Conservation (phyloP, 2,888 invertebrate species). For the Patella depressa region DNA sequence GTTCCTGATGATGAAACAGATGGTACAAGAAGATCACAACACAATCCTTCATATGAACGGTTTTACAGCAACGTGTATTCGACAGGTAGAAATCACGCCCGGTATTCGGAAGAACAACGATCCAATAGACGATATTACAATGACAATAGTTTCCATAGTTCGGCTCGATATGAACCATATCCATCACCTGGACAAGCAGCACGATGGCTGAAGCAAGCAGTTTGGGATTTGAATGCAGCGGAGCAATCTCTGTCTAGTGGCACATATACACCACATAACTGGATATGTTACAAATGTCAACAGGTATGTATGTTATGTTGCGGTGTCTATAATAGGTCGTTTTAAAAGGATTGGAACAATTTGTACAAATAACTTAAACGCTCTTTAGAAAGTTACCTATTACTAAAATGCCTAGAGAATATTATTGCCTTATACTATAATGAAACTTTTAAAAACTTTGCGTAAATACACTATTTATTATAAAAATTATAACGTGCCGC, state of each 20-base stretch:
- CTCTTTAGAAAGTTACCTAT: too few relatives aligned
- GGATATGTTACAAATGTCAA: conserved; percentile 52
- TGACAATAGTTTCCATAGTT: not conserved
- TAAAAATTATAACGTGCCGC: too few relatives aligned
- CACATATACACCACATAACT: conserved; percentile 37
- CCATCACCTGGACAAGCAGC: conserved; percentile 43
- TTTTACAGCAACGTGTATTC: not conserved
- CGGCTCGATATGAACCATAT: conserved; percentile 17
- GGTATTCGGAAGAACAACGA: conserved; percentile 1
- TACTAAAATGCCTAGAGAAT: too few relatives aligned
- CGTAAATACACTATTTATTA: too few relatives aligned
- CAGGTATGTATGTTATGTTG: conserved; percentile 38
- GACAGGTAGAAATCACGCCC: not conserved
- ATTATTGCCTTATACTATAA: too few relatives aligned
- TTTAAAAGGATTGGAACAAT: conserved; percentile 12
- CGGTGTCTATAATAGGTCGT: too few relatives aligned
- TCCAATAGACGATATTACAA: conserved; percentile 2
- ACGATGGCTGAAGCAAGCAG: conserved; percentile 51
- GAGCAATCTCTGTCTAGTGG: conserved; percentile 31
- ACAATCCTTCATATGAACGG: not conserved
- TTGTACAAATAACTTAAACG: conserved; percentile 17
- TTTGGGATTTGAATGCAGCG: conserved; percentile 42
- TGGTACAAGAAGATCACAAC: not conserved
- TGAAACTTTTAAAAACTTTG: too few relatives aligned
- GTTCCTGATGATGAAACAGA: conserved; percentile 20